These are phyloP conservation scores for Adineta ricciae DNA, from an alignment of 2,888 invertebrate genomes.

Conservation along the genomic window DNA sequence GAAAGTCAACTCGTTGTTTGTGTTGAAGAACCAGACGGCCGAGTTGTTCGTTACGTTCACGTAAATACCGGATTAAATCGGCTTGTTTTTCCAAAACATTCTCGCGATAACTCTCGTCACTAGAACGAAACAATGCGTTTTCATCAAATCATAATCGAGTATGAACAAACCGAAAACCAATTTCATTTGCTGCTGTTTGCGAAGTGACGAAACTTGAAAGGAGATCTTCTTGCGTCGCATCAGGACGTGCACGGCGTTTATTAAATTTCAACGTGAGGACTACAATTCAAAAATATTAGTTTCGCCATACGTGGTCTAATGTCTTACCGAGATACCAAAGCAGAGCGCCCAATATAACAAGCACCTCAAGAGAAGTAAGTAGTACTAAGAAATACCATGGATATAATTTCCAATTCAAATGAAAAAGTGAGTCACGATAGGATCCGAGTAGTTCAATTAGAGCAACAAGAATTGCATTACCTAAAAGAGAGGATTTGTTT, in stretches of 20 bases:
- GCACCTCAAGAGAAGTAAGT: constrained; percentile 37
- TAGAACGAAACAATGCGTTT: constrained; percentile 33
- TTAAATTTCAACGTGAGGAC: constrained; percentile 41
- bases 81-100: constrained; percentile 46
- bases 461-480: constrained; percentile 37
- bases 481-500: constrained; percentile 30
- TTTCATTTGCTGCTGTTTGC: constrained; percentile 37
- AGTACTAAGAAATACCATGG: constrained; percentile 37
- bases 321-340: constrained; percentile 39
- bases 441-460: constrained; percentile 36
- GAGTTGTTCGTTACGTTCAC: constrained; percentile 43
- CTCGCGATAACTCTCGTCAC: constrained; percentile 41
- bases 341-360: constrained; percentile 37
- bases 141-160: too few relatives aligned
- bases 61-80: constrained; percentile 46
- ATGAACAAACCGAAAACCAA: constrained; percentile 40
- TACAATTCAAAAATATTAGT: constrained; percentile 33
- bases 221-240: constrained; percentile 41
- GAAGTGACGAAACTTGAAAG: constrained; percentile 39
- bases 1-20: not conserved
- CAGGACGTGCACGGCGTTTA: constrained; percentile 39
- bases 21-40: constrained; percentile 24
- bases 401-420: constrained; percentile 35
- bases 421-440: constrained; percentile 17
- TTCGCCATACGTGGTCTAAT: not conserved